Evolutionary conservation across 2,888 invertebrate genomes (phyloP), one percentile per base, ranked within the genome.

Genomic region (Latheticus oryzae): DNA sequence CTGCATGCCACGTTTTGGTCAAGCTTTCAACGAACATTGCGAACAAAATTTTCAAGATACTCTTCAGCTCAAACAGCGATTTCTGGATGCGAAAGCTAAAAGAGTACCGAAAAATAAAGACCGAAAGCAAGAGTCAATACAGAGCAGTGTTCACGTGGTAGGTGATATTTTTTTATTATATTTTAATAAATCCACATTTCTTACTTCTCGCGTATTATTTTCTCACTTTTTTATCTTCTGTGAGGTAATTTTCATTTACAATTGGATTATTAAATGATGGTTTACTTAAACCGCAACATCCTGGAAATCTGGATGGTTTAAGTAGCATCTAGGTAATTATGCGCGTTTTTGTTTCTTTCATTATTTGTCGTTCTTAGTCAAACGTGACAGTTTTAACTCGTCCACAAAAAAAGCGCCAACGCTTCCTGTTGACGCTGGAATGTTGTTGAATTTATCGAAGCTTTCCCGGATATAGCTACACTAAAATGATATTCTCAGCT

Each of bases 31-130:
- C 75, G 91, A 91, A 26, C 84, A 91, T 60, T 92, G 92, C 81
- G 95, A 95, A 74, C 94, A 94, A 77, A 93, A 95, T 77, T 88
- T 91, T 70, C 87, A 94, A 80, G 95, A 95, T 78, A 95, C 95
- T 23, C 84, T 88, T 67, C 87, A 91, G 64, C 83, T 96, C 62
- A 92, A 93, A 78, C 94, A 95, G 79, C 86, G 93, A 63, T 95
- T 89, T 79, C 84, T 95, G 70, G 96, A 96, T 80, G 90, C 90
- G 77, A 95, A 94, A 79, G 89, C 92, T 66, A 95, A 95, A 80
- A 84, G 91, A 68, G 89, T 90, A 66, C 89, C 90, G 75, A 95
- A 94, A 80, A 92, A 92, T 82, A 91, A 88, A 75, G 87, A 87
- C 77, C 84, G 84, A 82, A 85, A 78, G 72, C 85, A 81, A 77